A percentile compares a stretch with the other conserved stretches of the same genome.
These are phyloP conservation scores for Bombus soroeensis DNA, from an alignment of 1,140 invertebrate species.

Conservation along the genomic window DNA sequence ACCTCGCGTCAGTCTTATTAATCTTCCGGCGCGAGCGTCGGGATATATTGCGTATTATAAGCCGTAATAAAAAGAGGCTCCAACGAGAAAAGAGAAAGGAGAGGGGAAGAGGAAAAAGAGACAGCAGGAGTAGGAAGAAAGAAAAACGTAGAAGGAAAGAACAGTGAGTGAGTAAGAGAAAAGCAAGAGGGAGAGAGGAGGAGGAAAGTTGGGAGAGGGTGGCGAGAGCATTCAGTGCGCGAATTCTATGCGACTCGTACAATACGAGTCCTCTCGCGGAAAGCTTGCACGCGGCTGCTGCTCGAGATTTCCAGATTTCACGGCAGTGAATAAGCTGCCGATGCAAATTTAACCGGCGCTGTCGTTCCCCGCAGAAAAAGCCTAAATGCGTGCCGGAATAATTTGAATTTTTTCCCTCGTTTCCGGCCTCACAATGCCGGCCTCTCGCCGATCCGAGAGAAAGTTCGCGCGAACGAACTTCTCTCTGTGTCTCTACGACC, in stretches of 20 bases:
- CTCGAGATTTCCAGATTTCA: conserved; percentile 50
- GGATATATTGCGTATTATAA: conserved; percentile 47
- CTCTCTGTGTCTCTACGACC: background rate
- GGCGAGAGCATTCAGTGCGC: conserved; percentile 23
- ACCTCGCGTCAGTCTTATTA: conserved; percentile 54
- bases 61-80: conserved; percentile 46
- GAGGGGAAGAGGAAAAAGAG: no score
- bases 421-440: background rate
- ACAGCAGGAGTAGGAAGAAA: background rate
- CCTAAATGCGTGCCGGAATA: conserved; percentile 35
- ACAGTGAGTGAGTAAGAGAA: background rate
- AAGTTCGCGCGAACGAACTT: conserved; percentile 32
- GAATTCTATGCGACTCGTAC: conserved; percentile 53
- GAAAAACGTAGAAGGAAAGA: background rate
- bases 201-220: background rate
- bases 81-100: background rate
- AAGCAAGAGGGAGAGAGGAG: background rate
- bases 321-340: conserved; percentile 49
- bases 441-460: conserved; percentile 24
- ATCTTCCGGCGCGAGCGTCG: conserved; percentile 30
- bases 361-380: conserved; percentile 29
- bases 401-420: conserved; percentile 37
- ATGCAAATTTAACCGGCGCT: conserved; percentile 44
- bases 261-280: conserved; percentile 54
- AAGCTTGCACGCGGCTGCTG: conserved; percentile 40